phyloP scores from a whole-genome alignment of 2,113 vertebrate genomes.

The Apus apus region DNA sequence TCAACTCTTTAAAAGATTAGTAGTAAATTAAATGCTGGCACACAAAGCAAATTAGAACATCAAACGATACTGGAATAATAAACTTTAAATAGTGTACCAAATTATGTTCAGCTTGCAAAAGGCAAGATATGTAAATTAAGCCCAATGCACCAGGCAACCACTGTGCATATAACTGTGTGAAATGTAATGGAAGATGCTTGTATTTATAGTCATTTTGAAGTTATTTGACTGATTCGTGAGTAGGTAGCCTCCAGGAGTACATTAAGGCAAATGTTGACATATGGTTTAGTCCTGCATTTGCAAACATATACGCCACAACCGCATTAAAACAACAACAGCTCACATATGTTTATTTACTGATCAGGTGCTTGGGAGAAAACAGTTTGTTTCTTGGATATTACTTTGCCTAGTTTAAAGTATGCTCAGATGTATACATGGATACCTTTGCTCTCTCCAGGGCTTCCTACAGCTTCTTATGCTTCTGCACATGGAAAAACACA shows the following conservation, averaged over 20 bases:
- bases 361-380: slow-evolving; percentile 22
- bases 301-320: slow-evolving; percentile 10
- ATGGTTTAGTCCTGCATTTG: slow-evolving; percentile 42
- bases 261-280: slow-evolving; percentile 56
- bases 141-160: slow-evolving; percentile 12
- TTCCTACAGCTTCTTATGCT: neutral
- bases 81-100: slow-evolving; percentile 64
- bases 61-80: slow-evolving; percentile 66
- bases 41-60: slow-evolving; percentile 66
- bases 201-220: slow-evolving; percentile 38
- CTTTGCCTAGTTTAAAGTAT: neutral
- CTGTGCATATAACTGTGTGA: slow-evolving; percentile 50
- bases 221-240: slow-evolving; percentile 33
- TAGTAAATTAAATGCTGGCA: slow-evolving; percentile 56
- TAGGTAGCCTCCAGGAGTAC: slow-evolving; percentile 38
- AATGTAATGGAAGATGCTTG: slow-evolving; percentile 40
- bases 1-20: slow-evolving; percentile 63
- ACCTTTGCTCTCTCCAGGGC: neutral
- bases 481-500: neutral
- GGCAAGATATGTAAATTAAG: slow-evolving; percentile 69
- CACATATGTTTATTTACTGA: slow-evolving; percentile 53
- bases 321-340: slow-evolving; percentile 27
- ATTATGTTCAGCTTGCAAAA: slow-evolving; percentile 72
- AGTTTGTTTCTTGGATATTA: slow-evolving; percentile 17
- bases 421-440: neutral